These are phyloP conservation scores for Entomobrya multifasciata DNA, from an alignment of 2,888 invertebrate genomes.

Conservation along the genomic window DNA sequence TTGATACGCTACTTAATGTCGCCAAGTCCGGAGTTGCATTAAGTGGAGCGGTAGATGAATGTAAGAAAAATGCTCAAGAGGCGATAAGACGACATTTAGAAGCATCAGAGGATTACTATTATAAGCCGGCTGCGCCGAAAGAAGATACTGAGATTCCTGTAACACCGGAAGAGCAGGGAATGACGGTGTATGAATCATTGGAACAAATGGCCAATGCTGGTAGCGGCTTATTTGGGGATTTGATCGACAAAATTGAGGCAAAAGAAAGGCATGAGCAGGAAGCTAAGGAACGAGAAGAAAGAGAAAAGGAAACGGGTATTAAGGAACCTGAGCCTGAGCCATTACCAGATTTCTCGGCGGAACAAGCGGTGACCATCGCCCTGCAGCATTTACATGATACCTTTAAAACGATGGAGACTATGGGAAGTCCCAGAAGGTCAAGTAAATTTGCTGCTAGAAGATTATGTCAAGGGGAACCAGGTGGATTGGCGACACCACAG, in stretches of 20 bases:
- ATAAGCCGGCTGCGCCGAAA: constrained; percentile 69
- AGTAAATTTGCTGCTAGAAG: constrained; percentile 61
- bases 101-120: constrained; percentile 71
- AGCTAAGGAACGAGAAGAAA: constrained; percentile 30
- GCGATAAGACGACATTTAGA: constrained; percentile 74
- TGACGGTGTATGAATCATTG: constrained; percentile 71
- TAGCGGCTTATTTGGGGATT: constrained; percentile 59
- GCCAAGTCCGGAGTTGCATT: constrained; percentile 76
- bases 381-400: constrained; percentile 73
- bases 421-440: constrained; percentile 71
- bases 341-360: constrained; percentile 54
- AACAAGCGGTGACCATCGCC: constrained; percentile 70
- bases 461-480: constrained; percentile 39
- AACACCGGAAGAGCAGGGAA: constrained; percentile 63
- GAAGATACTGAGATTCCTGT: constrained; percentile 62
- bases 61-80: constrained; percentile 75
- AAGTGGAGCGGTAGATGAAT: constrained; percentile 71
- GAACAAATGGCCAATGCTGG: constrained; percentile 76
- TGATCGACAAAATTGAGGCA: constrained; percentile 63
- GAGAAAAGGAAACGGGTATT: constrained; percentile 36
- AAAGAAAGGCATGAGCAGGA: constrained; percentile 45
- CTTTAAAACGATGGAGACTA: constrained; percentile 73
- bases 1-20: constrained; percentile 75
- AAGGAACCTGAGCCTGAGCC: constrained; percentile 37
- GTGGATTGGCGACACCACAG: neutral